phyloP scores from a whole-genome alignment of 2,797 vertebrate genomes.

The Acomys russatus region DNA sequence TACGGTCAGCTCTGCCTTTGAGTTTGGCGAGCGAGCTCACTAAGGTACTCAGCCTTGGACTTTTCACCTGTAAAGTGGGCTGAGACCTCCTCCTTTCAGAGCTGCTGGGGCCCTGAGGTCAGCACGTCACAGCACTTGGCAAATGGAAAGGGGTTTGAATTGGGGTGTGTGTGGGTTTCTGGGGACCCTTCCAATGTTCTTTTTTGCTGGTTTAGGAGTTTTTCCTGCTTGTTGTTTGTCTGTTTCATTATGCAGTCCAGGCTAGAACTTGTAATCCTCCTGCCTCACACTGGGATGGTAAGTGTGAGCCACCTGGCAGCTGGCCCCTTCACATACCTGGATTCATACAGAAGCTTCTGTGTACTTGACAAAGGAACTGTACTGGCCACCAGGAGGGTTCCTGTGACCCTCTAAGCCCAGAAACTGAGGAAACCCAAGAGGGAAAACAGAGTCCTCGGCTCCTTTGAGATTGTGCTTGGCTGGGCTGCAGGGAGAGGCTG shows the following conservation, averaged over 20 bases:
- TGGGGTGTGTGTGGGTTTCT: background rate
- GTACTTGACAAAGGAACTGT: background rate
- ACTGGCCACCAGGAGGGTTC: background rate
- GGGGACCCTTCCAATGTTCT: background rate
- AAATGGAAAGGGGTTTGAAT: background rate
- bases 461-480: constrained; percentile 10
- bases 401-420: background rate
- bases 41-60: background rate
- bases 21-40: background rate
- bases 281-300: background rate
- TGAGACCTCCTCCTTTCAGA: constrained; percentile 9
- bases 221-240: background rate
- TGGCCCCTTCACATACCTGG: background rate
- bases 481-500: background rate
- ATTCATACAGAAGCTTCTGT: background rate
- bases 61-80: background rate
- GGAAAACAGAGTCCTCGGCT: background rate
- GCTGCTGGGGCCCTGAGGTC: background rate
- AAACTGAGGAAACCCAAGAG: background rate
- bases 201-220: background rate
- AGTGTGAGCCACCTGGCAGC: background rate
- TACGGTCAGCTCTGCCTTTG: background rate
- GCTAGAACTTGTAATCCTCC: background rate
- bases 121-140: background rate
- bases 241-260: background rate